Evolutionary conservation across 1,140 invertebrate genomes (phyloP).

Genomic region (Nasonia longicornis): DNA sequence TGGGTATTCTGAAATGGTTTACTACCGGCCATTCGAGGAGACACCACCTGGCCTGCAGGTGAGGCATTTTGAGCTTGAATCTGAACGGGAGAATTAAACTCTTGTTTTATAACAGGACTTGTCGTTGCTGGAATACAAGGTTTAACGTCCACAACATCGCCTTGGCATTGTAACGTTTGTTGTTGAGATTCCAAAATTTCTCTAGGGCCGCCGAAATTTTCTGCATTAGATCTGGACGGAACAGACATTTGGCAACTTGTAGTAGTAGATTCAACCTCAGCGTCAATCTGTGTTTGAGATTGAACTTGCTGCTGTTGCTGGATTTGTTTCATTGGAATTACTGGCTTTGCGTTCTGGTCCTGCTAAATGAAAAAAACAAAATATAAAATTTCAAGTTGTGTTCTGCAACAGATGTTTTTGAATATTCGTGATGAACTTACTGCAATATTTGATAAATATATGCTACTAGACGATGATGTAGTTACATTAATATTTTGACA

Average conservation of each 20-base stretch:
- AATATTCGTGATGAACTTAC: constrained; percentile 48
- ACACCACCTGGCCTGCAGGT: constrained; percentile 58
- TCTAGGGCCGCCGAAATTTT: constrained; percentile 48
- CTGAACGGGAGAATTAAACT: constrained; percentile 59
- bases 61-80: constrained; percentile 57
- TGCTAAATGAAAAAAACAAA: not conserved
- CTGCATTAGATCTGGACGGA: constrained; percentile 60
- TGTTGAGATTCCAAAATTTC: constrained; percentile 54
- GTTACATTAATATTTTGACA: constrained; percentile 58
- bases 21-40: constrained; percentile 56
- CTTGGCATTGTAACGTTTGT: constrained; percentile 64
- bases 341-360: not conserved
- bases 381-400: not conserved
- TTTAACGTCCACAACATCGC: constrained; percentile 61
- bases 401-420: not conserved
- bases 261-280: constrained; percentile 43
- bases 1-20: constrained; percentile 41
- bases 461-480: constrained; percentile 51
- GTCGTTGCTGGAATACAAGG: constrained; percentile 53
- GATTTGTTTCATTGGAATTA: constrained; percentile 45
- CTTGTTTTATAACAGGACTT: constrained; percentile 62
- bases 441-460: constrained; percentile 57
- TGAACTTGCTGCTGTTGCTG: constrained; percentile 45
- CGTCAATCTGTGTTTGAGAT: constrained; percentile 52
- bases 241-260: constrained; percentile 58